phyloP scores from a whole-genome alignment of 2,113 vertebrate species.

The Sula dactylatra region DNA sequence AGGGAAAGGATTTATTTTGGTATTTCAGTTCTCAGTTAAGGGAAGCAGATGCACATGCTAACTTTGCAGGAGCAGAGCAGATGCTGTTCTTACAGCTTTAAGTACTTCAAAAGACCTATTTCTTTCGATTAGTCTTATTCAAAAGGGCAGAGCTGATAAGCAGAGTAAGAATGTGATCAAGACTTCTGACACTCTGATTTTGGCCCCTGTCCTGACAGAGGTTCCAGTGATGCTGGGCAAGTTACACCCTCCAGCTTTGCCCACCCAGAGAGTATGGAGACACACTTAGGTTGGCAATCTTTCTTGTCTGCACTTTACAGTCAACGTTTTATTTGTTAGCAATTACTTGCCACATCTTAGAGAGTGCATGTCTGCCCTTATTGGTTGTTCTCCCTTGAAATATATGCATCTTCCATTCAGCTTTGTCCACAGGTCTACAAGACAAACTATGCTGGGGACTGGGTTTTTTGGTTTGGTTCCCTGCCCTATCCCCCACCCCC shows the following conservation, averaged over 20 bases:
- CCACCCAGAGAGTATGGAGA: neutral
- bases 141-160: neutral
- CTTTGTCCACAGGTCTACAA: neutral
- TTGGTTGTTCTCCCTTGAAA: neutral
- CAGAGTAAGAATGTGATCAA: neutral
- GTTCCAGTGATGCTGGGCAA: neutral
- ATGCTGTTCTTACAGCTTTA: neutral
- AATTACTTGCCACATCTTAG: neutral
- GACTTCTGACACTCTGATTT: neutral
- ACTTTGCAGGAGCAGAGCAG: neutral
- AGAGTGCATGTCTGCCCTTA: neutral
- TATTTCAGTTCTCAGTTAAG: neutral
- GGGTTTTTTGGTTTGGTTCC: too few species aligned
- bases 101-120: neutral
- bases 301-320: neutral
- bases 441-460: neutral
- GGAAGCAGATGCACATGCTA: neutral
- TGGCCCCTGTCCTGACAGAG: neutral
- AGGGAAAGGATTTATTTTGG: neutral
- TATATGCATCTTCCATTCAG: neutral
- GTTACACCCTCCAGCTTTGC: neutral
- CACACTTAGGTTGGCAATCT: neutral
- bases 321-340: neutral
- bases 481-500: too few species aligned
- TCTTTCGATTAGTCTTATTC: neutral